These are phyloP conservation scores for Fissipunctia ypsillon DNA, from an alignment of 2,888 invertebrate species.

Conservation along the genomic window DNA sequence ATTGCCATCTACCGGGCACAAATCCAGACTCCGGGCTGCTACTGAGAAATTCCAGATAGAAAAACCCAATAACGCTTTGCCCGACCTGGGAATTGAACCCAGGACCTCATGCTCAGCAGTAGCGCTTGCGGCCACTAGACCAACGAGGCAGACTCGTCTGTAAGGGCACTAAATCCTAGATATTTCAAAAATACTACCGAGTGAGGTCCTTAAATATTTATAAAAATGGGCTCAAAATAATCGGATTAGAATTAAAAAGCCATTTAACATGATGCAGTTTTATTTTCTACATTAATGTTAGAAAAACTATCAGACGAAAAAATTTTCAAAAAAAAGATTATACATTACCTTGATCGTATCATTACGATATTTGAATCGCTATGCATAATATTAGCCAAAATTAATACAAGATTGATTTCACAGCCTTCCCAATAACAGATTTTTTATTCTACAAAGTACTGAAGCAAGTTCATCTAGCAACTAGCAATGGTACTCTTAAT, in stretches of 20 bases:
- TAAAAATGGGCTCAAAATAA: not conserved
- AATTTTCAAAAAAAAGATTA: slow-evolving; percentile 47
- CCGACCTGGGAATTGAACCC: too few relatives aligned
- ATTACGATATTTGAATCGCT: slow-evolving; percentile 6
- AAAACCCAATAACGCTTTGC: too few relatives aligned
- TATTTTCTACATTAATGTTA: slow-evolving; percentile 61
- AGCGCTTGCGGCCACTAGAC: too few relatives aligned
- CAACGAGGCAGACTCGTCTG: too few relatives aligned
- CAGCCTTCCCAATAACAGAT: slow-evolving; percentile 66
- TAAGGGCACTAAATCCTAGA: not conserved
- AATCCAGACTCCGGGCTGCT: too few relatives aligned
- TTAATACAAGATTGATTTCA: slow-evolving; percentile 54
- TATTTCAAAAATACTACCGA: not conserved
- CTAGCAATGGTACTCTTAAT: slow-evolving; percentile 53
- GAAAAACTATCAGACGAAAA: slow-evolving; percentile 46
- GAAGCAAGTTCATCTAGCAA: slow-evolving; percentile 61
- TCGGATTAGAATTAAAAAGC: slow-evolving; percentile 41
- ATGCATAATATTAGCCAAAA: slow-evolving; percentile 27
- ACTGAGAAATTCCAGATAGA: too few relatives aligned
- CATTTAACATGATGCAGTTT: slow-evolving; percentile 44
- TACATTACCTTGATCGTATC: slow-evolving; percentile 18
- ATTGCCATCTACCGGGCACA: too few relatives aligned
- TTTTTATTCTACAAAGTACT: slow-evolving; percentile 51
- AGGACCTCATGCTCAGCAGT: too few relatives aligned
- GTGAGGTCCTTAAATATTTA: not conserved